phyloP scores from a whole-genome alignment of 2,888 invertebrate species.

The Drosophila kuntzei region DNA sequence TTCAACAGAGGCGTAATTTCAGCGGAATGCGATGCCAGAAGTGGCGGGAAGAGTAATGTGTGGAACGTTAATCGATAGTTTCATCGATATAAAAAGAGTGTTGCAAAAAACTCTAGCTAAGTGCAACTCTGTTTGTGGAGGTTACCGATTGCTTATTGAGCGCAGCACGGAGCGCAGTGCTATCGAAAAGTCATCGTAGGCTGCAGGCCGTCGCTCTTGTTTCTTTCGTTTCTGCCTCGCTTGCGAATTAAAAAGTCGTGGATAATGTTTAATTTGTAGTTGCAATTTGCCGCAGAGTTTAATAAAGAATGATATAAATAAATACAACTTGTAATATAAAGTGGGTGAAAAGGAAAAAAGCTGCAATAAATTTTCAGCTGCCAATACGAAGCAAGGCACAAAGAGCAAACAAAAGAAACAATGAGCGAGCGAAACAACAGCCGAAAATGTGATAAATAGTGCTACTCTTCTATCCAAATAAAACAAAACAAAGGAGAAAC shows the following conservation, averaged over 20 bases:
- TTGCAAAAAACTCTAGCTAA: not conserved
- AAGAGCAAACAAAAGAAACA: slow-evolving; percentile 71
- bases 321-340: slow-evolving; percentile 6
- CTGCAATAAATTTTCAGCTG: slow-evolving; percentile 63
- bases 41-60: slow-evolving; percentile 54
- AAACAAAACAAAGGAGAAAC: slow-evolving; percentile 82
- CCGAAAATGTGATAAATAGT: slow-evolving; percentile 55
- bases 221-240: slow-evolving; percentile 35
- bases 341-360: slow-evolving; percentile 34
- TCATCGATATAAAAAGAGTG: slow-evolving; percentile 6
- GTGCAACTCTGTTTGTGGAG: slow-evolving; percentile 1
- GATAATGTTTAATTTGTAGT: slow-evolving; percentile 5
- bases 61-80: slow-evolving; percentile 16
- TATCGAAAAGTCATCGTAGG: slow-evolving; percentile 54
- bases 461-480: slow-evolving; percentile 76
- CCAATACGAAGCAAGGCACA: slow-evolving; percentile 67
- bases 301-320: not conserved
- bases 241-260: slow-evolving; percentile 22
- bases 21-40: slow-evolving; percentile 36
- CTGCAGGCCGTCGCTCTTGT: slow-evolving; percentile 52
- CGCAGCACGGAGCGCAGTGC: slow-evolving; percentile 28
- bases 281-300: slow-evolving; percentile 4
- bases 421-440: slow-evolving; percentile 67
- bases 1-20: slow-evolving; percentile 31
- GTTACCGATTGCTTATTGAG: slow-evolving; percentile 36